These are phyloP conservation scores for Saccostrea glomerata DNA, from an alignment of 1,140 invertebrate genomes.

Conservation along the genomic window DNA sequence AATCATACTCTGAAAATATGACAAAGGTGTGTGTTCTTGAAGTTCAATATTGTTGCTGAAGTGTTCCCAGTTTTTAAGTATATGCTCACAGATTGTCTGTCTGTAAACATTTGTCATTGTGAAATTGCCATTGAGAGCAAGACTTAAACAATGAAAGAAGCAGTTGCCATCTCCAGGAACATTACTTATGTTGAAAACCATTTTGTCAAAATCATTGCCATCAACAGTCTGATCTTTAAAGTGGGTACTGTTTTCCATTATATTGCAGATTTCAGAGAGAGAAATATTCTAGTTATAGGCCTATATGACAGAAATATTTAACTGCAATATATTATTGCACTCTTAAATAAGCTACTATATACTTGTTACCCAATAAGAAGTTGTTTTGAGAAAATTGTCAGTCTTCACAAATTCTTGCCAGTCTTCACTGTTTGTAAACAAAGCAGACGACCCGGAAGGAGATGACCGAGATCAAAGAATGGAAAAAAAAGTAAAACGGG, in stretches of 20 bases:
- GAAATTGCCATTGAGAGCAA: not conserved
- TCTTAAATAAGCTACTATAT: not conserved
- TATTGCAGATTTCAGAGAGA: not conserved
- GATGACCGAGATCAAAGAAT: not conserved
- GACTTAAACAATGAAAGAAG: slow-evolving; percentile 17
- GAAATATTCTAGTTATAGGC: no score
- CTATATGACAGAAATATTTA: not conserved
- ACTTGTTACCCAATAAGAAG: not conserved
- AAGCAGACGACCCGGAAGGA: slow-evolving; percentile 25
- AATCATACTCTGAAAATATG: not conserved
- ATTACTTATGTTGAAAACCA: not conserved
- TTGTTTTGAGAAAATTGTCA: not conserved
- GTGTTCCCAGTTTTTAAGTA: not conserved
- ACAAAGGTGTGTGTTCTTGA: no score
- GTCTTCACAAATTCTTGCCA: not conserved
- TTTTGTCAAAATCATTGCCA: not conserved
- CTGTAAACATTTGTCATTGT: not conserved
- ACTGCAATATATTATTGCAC: not conserved
- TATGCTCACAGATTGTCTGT: not conserved
- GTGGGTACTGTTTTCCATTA: not conserved
- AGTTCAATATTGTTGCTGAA: no score
- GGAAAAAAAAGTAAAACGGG: no score
- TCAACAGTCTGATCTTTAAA: not conserved
- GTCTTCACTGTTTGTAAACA: not conserved
- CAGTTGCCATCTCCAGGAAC: slow-evolving; percentile 21